These are phyloP conservation scores for Smittia sp. DNA, from an alignment of 2,888 invertebrate genomes.

Conservation along the genomic window DNA sequence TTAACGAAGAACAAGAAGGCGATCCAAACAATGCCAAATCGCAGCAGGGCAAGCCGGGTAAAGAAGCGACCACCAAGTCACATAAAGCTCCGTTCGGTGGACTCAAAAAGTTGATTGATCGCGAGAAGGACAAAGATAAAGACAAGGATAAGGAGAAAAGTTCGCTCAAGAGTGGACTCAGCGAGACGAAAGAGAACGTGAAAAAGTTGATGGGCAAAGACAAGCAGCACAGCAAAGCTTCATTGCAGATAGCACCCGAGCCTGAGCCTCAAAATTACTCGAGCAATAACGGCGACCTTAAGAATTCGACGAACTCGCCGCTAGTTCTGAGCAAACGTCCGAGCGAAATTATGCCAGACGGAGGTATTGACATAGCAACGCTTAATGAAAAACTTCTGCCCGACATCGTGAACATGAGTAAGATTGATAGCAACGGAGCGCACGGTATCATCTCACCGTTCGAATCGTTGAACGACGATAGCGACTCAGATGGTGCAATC, in stretches of 20 bases:
- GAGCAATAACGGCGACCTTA: constrained; percentile 22
- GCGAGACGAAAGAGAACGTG: constrained; percentile 33
- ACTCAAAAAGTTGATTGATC: constrained; percentile 53
- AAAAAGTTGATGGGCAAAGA: constrained; percentile 36
- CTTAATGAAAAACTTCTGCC: constrained; percentile 4
- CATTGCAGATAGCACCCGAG: neutral
- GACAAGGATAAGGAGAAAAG: constrained; percentile 44
- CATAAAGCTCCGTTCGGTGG: constrained; percentile 54
- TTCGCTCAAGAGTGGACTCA: constrained; percentile 26
- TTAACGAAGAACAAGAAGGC: constrained; percentile 50
- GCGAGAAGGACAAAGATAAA: constrained; percentile 48
- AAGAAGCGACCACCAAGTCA: constrained; percentile 46
- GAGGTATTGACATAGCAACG: neutral
- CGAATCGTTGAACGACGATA: constrained; percentile 22
- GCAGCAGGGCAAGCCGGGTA: constrained; percentile 49
- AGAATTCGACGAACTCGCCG: neutral
- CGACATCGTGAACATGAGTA: neutral
- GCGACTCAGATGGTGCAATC: constrained; percentile 22
- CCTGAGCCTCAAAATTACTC: neutral
- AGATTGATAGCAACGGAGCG: constrained; percentile 1
- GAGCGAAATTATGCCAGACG: neutral
- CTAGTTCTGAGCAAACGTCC: constrained; percentile 20
- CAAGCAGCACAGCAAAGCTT: constrained; percentile 27
- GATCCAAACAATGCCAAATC: constrained; percentile 42
- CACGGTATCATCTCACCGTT: constrained; percentile 39